These are phyloP conservation scores for Nipponia nippon DNA, from an alignment of 2,113 vertebrate species.

Conservation along the genomic window DNA sequence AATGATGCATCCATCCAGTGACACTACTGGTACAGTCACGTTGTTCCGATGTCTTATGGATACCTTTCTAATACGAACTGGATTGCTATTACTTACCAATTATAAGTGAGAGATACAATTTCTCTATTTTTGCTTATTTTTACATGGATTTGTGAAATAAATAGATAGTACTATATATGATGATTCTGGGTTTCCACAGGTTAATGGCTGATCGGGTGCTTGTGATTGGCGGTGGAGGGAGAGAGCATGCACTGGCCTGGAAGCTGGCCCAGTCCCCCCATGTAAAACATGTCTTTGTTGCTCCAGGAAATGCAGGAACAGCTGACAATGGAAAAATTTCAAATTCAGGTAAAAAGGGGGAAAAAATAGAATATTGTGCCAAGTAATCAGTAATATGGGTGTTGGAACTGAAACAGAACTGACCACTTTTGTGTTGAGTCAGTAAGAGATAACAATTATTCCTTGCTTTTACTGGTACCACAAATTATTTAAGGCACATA, in stretches of 20 bases:
- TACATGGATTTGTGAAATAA: background rate
- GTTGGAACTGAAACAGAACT: background rate
- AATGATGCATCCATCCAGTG: too few relatives aligned
- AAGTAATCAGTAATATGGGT: background rate
- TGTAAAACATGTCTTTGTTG: conserved; percentile 82
- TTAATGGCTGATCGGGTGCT: conserved; percentile 83
- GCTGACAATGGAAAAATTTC: conserved; percentile 79
- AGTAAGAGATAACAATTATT: background rate
- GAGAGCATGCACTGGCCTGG: conserved; percentile 84
- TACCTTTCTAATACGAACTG: background rate
- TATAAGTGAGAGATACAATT: background rate
- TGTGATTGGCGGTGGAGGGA: conserved; percentile 81
- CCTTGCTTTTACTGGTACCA: background rate
- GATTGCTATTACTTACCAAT: background rate
- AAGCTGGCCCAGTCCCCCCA: conserved; percentile 82
- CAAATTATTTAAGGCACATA: background rate
- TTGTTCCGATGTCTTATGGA: background rate
- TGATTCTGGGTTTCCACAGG: background rate
- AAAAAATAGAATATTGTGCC: background rate
- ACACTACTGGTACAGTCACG: background rate
- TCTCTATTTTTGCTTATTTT: background rate
- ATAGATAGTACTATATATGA: background rate
- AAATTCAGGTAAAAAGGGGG: conserved; percentile 78
- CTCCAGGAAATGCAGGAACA: conserved; percentile 86
- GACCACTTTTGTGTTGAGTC: background rate